phyloP scores from a whole-genome alignment of 1,140 invertebrate genomes.

The Nephila pilipes region DNA sequence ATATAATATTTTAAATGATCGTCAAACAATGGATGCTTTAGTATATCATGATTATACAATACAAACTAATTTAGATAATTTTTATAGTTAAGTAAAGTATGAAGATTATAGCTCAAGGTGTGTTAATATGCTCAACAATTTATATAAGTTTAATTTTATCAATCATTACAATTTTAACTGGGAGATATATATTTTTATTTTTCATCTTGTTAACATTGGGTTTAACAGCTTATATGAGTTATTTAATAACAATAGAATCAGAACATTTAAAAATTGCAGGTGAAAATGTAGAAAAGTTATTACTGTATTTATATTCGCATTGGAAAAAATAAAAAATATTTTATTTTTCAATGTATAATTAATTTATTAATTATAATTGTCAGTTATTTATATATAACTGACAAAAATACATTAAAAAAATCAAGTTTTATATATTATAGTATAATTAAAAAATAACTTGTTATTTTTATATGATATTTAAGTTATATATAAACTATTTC shows the following conservation, averaged over 20 bases:
- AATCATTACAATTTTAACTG: conserved; percentile 15
- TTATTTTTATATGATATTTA: too few relatives aligned
- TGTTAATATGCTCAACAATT: background rate
- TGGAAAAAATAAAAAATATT: too few relatives aligned
- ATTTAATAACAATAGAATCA: background rate
- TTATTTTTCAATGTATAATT: too few relatives aligned
- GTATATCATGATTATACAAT: background rate
- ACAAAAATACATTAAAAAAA: too few relatives aligned
- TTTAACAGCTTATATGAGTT: conserved; percentile 32
- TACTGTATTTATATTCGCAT: background rate
- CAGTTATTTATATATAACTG: too few relatives aligned
- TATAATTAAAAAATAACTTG: too few relatives aligned
- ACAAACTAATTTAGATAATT: background rate
- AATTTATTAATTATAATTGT: too few relatives aligned
- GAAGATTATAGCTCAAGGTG: background rate
- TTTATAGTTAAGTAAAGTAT: background rate
- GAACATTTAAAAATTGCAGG: background rate
- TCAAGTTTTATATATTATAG: too few relatives aligned
- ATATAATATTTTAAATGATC: background rate
- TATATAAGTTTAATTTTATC: background rate
- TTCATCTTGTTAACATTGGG: conserved; percentile 12
- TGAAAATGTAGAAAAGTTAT: background rate
- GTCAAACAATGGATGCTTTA: background rate
- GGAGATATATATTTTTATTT: conserved; percentile 26
- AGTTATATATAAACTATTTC: too few relatives aligned